Conservation (phyloP, 2,888 invertebrate genomes). For the Sclerodermus sp. region DNA sequence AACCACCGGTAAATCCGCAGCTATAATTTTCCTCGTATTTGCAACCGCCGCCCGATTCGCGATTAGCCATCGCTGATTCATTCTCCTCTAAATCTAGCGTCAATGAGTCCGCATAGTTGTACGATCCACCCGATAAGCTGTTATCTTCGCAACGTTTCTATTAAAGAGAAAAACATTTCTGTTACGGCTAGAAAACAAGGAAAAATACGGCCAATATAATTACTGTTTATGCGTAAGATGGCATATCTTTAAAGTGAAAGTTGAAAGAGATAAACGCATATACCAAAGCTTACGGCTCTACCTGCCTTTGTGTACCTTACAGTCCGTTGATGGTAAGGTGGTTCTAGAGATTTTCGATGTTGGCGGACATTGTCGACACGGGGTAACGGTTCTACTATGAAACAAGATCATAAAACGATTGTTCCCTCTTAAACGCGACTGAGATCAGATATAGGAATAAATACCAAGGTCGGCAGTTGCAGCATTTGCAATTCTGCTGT, state of each 20-base stretch:
- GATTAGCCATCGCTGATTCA: too few species aligned
- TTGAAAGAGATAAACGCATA: too few species aligned
- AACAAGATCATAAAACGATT: conserved; percentile 4
- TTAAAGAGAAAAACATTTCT: too few species aligned
- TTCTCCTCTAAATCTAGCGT: too few species aligned
- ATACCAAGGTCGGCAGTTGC: conserved; percentile 39
- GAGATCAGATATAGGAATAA: conserved; percentile 5
- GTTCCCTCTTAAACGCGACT: conserved; percentile 1
- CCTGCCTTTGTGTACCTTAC: conserved; percentile 29
- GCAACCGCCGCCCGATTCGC: too few species aligned
- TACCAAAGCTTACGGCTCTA: too few species aligned
- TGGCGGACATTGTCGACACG: conserved; percentile 30
- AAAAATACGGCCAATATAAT: too few species aligned
- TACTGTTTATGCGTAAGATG: too few species aligned
- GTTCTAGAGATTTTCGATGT: conserved; percentile 14
- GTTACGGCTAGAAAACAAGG: too few species aligned
- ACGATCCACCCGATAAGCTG: conserved; percentile 29
- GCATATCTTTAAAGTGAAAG: too few species aligned
- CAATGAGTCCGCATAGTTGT: conserved; percentile 9
- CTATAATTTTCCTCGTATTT: too few species aligned
- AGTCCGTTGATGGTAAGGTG: conserved; percentile 11
- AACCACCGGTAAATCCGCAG: too few species aligned
- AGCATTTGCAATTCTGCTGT: conserved; percentile 39
- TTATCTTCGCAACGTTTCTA: conserved; percentile 20
- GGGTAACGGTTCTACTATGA: conserved; percentile 32